These are phyloP conservation scores for Caenorhabditis doughertyi DNA, from an alignment of 2,888 invertebrate species.

Conservation along the genomic window DNA sequence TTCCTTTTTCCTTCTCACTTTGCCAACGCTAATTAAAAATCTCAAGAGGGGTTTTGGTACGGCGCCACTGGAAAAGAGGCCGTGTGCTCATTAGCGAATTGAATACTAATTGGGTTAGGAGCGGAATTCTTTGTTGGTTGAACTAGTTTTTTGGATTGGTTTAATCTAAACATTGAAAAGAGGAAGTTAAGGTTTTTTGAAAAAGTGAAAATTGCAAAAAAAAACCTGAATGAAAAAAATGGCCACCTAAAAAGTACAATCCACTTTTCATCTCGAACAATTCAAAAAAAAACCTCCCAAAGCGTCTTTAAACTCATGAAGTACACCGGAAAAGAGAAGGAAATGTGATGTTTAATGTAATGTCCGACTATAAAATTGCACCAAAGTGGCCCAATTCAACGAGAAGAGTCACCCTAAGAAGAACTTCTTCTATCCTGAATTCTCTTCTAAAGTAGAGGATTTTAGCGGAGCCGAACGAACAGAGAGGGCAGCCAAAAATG, in stretches of 20 bases:
- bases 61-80: slow-evolving; percentile 27
- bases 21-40: slow-evolving; percentile 55
- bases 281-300: no score
- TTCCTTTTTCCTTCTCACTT: neutral
- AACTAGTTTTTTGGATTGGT: slow-evolving; percentile 14
- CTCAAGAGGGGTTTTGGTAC: slow-evolving; percentile 41
- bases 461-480: neutral
- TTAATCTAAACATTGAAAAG: no score
- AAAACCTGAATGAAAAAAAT: slow-evolving; percentile 1
- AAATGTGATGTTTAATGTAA: slow-evolving; percentile 26
- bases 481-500: slow-evolving; percentile 13
- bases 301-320: slow-evolving; percentile 18
- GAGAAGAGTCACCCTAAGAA: neutral
- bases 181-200: no score
- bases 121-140: no score
- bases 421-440: neutral
- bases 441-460: neutral
- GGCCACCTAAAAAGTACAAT: slow-evolving; percentile 27
- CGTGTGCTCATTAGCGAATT: slow-evolving; percentile 50
- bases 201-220: neutral
- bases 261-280: slow-evolving; percentile 7
- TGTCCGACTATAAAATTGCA: slow-evolving; percentile 38
- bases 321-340: slow-evolving; percentile 17
- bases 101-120: slow-evolving; percentile 38
- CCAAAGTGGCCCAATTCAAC: slow-evolving; percentile 29